A percentile compares a stretch with the other conserved stretches of the same genome.
These are phyloP conservation scores for Haliclona indistincta DNA, from an alignment of 37 sponge, comb jelly and placozoan species.

Conservation along the genomic window DNA sequence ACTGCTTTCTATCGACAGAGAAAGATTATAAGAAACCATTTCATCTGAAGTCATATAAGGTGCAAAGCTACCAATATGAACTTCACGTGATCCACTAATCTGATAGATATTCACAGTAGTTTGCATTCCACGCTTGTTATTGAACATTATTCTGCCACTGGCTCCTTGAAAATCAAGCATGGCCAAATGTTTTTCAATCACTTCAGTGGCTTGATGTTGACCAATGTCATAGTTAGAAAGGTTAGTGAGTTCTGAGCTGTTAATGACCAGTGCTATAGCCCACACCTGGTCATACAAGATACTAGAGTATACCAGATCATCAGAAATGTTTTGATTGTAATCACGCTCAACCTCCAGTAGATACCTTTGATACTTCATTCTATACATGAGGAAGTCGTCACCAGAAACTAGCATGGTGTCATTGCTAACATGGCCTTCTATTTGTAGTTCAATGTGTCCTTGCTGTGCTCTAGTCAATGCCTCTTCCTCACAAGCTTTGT, in stretches of 20 bases:
- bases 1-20: too few species aligned
- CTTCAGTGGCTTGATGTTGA: background rate
- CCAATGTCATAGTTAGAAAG: background rate
- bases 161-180: conserved; percentile 7
- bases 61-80: too few species aligned
- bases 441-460: too few species aligned
- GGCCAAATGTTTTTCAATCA: conserved; percentile 5
- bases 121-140: background rate
- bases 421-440: too few species aligned
- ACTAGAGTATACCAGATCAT: background rate
- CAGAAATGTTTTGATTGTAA: background rate
- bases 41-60: too few species aligned
- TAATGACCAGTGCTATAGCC: conserved; percentile 13
- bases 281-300: conserved; percentile 12
- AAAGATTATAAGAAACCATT: background rate
- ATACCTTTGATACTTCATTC: background rate
- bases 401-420: background rate
- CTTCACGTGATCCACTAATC: background rate
- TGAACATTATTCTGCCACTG: background rate
- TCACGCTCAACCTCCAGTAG: background rate
- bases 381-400: background rate
- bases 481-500: background rate
- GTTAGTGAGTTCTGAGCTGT: background rate
- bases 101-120: background rate
- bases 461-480: background rate